These are phyloP conservation scores for Nothobranchius kuhntae DNA, from an alignment of 2,113 vertebrate genomes.

Conservation along the genomic window DNA sequence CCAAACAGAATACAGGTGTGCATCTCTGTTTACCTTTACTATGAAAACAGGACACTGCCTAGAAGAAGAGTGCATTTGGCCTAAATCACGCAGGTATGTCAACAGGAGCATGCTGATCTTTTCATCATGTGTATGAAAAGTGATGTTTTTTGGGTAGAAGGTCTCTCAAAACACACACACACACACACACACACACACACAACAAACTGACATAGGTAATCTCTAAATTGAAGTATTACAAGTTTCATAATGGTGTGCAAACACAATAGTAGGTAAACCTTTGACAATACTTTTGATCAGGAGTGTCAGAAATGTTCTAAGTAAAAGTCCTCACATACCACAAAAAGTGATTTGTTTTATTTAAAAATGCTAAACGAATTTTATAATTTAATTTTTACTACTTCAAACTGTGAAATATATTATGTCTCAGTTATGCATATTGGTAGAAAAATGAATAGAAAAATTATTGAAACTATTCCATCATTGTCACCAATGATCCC, in stretches of 20 bases:
- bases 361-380: too few species aligned
- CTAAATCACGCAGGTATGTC: neutral
- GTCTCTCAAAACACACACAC: neutral
- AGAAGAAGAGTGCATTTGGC: neutral
- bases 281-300: neutral
- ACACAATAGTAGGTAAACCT: neutral
- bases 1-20: too few species aligned
- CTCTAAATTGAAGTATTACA: neutral
- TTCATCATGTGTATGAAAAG: neutral
- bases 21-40: neutral
- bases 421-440: too few species aligned
- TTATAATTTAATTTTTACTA: too few species aligned
- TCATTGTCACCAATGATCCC: too few species aligned
- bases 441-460: too few species aligned
- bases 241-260: neutral
- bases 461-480: too few species aligned
- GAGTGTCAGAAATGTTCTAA: neutral
- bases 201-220: neutral
- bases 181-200: neutral
- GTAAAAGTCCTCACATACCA: too few species aligned
- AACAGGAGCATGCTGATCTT: neutral
- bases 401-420: too few species aligned
- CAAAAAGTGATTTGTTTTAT: too few species aligned
- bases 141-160: conserved; percentile 6
- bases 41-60: neutral